Conservation (phyloP, 2,888 invertebrate genomes). For the Eucera pruinosa region DNA sequence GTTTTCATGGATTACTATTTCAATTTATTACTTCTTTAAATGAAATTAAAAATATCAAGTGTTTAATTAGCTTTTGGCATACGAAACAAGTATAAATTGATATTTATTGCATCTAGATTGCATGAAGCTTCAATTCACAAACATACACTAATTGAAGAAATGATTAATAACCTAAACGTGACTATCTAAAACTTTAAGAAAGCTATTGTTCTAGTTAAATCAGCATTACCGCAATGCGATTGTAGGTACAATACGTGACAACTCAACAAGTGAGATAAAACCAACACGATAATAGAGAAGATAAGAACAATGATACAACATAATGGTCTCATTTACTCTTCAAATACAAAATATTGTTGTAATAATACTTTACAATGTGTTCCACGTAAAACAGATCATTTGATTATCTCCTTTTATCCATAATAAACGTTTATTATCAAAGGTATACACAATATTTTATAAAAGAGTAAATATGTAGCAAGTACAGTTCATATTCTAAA, state of each 20-base stretch:
- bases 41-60: no score
- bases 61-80: no score
- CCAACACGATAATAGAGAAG: background rate
- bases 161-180: background rate
- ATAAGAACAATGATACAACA: background rate
- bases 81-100: no score
- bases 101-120: no score
- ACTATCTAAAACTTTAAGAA: background rate
- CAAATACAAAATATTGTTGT: background rate
- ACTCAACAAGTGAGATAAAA: background rate
- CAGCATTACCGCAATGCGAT: background rate
- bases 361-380: background rate
- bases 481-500: no score
- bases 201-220: background rate
- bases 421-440: no score
- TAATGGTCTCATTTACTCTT: background rate
- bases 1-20: no score
- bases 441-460: no score
- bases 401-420: no score
- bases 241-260: background rate
- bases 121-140: background rate
- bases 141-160: background rate
- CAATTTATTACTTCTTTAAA: no score
- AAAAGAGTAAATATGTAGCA: no score
- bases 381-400: no score